Conservation (phyloP, 2,888 invertebrate species). For the Apotomis capreana region DNA sequence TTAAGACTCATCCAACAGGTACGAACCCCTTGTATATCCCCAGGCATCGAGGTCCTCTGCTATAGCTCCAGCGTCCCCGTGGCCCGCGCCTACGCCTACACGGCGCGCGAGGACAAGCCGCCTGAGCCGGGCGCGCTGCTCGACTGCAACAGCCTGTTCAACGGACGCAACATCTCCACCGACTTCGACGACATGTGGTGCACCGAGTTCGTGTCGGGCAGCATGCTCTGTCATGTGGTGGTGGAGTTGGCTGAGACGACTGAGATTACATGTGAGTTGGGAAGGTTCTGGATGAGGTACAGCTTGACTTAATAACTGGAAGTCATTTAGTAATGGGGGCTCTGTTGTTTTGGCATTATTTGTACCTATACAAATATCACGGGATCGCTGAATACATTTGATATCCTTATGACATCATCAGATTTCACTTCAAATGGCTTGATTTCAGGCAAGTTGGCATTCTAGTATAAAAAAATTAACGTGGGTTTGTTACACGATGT, state of each 20-base stretch:
- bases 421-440: no score
- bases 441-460: no score
- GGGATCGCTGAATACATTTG: no score
- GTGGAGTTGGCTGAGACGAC: slow-evolving; percentile 66
- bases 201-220: slow-evolving; percentile 65
- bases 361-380: no score
- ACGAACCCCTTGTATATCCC: slow-evolving; percentile 43
- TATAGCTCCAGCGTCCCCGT: slow-evolving; percentile 61
- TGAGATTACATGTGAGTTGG: slow-evolving; percentile 70
- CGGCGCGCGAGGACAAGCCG: slow-evolving; percentile 59
- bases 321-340: no score
- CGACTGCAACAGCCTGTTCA: slow-evolving; percentile 83
- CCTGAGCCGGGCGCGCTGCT: slow-evolving; percentile 52
- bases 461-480: no score
- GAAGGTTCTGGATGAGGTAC: no score
- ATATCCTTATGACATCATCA: no score
- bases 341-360: no score
- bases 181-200: slow-evolving; percentile 88
- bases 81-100: slow-evolving; percentile 69
- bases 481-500: no score
- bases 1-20: no score
- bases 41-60: slow-evolving; percentile 79
- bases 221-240: slow-evolving; percentile 69
- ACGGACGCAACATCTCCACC: slow-evolving; percentile 87
- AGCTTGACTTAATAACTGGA: no score